phyloP scores from a whole-genome alignment of 2,888 invertebrate genomes.

The Drosophila merina region DNA sequence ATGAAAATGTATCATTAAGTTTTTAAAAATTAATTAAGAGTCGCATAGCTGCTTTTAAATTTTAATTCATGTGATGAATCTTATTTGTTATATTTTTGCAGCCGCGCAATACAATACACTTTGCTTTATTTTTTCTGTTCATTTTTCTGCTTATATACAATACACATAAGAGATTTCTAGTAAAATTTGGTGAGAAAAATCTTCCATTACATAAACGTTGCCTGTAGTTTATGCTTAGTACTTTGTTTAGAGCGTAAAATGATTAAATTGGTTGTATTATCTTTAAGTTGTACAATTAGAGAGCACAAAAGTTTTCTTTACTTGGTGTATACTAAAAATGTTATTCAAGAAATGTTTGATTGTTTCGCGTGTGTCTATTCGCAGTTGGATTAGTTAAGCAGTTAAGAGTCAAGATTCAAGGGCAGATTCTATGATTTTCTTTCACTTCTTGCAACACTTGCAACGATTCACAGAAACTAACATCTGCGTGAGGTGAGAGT shows the following conservation, averaged over 20 bases:
- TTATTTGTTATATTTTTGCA: conserved; percentile 15
- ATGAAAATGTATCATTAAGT: conserved; percentile 61
- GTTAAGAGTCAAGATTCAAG: conserved; percentile 53
- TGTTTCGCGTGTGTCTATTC: conserved; percentile 64
- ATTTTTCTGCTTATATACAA: conserved; percentile 62
- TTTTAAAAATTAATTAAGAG: conserved; percentile 52
- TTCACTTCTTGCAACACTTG: not conserved
- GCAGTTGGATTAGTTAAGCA: conserved; percentile 57
- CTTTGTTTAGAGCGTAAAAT: conserved; percentile 71
- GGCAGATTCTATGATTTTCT: conserved; percentile 39
- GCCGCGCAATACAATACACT: conserved; percentile 47
- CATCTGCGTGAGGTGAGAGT: conserved; percentile 16
- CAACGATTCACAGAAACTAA: conserved; percentile 20
- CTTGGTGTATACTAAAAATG: conserved; percentile 72
- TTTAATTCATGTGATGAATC: conserved; percentile 37
- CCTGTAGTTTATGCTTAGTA: conserved; percentile 43
- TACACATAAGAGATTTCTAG: conserved; percentile 79
- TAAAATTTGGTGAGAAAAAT: conserved; percentile 79
- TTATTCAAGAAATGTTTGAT: conserved; percentile 69
- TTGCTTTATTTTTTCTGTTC: conserved; percentile 42
- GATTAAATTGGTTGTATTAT: conserved; percentile 61
- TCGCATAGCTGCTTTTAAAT: conserved; percentile 41
- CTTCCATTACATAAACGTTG: conserved; percentile 64
- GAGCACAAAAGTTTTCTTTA: conserved; percentile 71
- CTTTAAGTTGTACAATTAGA: conserved; percentile 75